phyloP scores from a whole-genome alignment of 2,797 vertebrate species.

The Sebastes taczanowskii region DNA sequence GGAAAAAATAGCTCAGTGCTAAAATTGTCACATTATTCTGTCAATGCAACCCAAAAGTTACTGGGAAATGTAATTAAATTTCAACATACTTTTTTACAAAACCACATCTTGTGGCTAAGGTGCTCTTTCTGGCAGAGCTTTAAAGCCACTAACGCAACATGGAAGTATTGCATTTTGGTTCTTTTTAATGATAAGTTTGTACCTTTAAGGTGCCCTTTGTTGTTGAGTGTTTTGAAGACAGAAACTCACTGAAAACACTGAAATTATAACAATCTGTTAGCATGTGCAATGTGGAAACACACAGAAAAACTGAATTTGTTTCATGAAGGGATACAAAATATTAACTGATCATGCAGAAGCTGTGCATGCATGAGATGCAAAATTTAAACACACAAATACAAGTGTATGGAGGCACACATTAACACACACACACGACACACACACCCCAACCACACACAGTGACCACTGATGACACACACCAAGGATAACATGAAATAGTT shows the following conservation, averaged over 20 bases:
- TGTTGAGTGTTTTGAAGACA: slow-evolving; percentile 13
- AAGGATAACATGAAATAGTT: neutral
- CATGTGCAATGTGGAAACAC: neutral
- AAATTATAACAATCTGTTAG: neutral
- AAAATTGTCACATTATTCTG: no score
- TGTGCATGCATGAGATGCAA: neutral
- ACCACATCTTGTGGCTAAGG: neutral
- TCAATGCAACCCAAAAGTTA: no score
- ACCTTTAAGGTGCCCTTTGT: slow-evolving; percentile 5
- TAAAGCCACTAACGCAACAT: neutral
- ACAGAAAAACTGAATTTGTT: neutral
- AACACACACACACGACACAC: neutral
- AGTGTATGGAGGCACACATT: neutral
- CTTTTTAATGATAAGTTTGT: neutral
- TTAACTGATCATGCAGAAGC: neutral
- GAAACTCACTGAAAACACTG: neutral
- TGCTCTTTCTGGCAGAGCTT: neutral
- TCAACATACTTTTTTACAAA: neutral
- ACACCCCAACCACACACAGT: neutral
- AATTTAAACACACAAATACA: neutral
- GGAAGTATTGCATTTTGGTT: neutral
- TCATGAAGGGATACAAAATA: neutral
- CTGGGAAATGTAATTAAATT: no score
- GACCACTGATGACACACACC: neutral
- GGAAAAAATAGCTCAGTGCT: no score